Base-by-base conservation (phyloP, 2,888 invertebrate species). In the Callimorpha dominula region DNA sequence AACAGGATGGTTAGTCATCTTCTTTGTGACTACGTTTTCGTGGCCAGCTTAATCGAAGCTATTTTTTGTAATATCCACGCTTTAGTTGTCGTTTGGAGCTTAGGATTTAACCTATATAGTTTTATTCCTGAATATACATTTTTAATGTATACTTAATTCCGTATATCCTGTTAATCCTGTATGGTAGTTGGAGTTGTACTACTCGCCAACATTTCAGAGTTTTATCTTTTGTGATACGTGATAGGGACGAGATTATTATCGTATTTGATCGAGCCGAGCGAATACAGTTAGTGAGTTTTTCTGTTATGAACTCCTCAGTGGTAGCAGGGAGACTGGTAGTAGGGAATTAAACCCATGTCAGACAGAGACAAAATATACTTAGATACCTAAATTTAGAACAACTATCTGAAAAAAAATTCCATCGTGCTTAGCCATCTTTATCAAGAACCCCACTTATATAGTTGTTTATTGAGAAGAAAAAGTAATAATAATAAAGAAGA, bases 1-100 rank as follows among this genome's bases (percentile, higher is more conserved):
- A 89, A 88, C 91, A 88, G 89, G 89, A 89, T 89, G 89, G 85
- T 91, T 89, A 92, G 83, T 92, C 91, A 92, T 79, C 40, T 68
- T 78, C 85, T 84, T 85, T 84, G 86, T 85, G 81, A 77, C 78
- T 73, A 68, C 17, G 71, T 79, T 76, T 73, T 78, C 78, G 77
- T 78, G 77, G 73, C 73, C 70, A 66, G 68, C 65, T 43, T 42
- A 31, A 52, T 14, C 14, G 31, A 31, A 60, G 20, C 60, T 46
- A 46, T 31, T 31, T 31, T 31, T 31, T 31, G 31, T 31, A 31
- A 31, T 31, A 31, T 31, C 31, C 2, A 31, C 31, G 31, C 31
- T 31, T 31, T 31, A 31, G 31, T 31, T 31, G 31, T 31, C 31
- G 31, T 1, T 31, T 31, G 31, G 31, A 31, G 31, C 31, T 31